Conservation (phyloP, 1,140 invertebrate species). For the Meloidogyne hapla region DNA sequence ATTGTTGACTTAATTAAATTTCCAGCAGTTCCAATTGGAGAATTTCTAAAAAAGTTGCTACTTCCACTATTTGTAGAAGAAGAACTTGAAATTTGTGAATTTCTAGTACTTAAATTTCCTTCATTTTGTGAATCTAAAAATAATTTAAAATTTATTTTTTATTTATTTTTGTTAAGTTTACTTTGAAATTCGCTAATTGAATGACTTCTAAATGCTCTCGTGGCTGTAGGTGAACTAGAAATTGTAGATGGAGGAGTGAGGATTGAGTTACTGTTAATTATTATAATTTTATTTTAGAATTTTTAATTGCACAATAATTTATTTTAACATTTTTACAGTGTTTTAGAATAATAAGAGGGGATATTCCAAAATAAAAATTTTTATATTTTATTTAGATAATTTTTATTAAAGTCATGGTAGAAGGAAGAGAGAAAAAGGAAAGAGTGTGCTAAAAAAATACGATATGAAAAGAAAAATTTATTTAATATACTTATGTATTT, state of each 20-base stretch:
- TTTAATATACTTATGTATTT: too few relatives aligned
- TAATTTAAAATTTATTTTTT: background rate
- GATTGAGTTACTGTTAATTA: background rate
- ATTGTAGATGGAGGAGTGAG: background rate
- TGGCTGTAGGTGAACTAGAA: background rate
- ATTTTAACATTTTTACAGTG: too few relatives aligned
- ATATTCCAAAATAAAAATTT: too few relatives aligned
- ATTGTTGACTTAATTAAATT: constrained; percentile 15
- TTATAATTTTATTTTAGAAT: background rate
- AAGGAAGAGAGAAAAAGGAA: too few relatives aligned
- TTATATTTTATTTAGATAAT: too few relatives aligned
- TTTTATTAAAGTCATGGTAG: too few relatives aligned
- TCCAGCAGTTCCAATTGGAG: constrained; percentile 5
- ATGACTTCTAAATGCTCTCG: background rate
- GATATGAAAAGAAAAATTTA: too few relatives aligned
- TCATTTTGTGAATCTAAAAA: background rate
- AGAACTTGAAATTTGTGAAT: constrained; percentile 15
- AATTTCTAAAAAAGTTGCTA: constrained; percentile 16
- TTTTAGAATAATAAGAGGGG: too few relatives aligned
- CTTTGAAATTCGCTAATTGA: constrained; percentile 12
- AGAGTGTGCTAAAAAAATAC: too few relatives aligned
- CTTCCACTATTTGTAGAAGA: constrained; percentile 8
- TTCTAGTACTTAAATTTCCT: background rate
- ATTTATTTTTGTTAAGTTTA: constrained; percentile 2
- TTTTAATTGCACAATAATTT: too few relatives aligned